Evolutionary conservation across 2,797 vertebrate genomes (phyloP).

Genomic region (Molossus alvarezi): DNA sequence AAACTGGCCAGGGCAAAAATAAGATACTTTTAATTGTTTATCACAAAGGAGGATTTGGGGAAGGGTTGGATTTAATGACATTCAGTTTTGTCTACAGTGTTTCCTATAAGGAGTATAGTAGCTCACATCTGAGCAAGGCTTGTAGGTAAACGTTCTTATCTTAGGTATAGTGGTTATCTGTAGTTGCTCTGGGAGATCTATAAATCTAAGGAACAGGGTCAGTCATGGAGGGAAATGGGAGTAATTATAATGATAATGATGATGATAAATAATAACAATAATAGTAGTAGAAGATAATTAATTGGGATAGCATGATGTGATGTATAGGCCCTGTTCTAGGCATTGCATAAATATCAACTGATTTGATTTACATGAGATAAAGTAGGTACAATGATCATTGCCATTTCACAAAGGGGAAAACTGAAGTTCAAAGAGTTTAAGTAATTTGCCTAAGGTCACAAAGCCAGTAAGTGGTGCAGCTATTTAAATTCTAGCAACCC

Average conservation of each 20-base stretch:
- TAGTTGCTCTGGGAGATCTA: background rate
- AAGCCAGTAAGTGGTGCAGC: background rate
- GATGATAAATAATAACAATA: background rate
- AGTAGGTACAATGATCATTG: background rate
- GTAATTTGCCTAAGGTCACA: background rate
- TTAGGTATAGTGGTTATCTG: background rate
- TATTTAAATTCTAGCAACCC: conserved; percentile 8
- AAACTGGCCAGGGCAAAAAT: background rate
- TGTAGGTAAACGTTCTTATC: background rate
- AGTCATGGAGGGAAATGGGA: background rate
- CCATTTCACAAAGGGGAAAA: conserved; percentile 52
- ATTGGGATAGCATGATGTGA: too few relatives aligned
- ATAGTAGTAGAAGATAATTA: background rate
- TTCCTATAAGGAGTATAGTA: background rate
- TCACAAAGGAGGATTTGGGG: background rate
- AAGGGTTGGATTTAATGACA: background rate
- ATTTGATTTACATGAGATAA: conserved; percentile 34
- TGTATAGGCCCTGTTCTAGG: background rate
- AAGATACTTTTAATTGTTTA: background rate
- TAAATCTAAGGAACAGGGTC: background rate
- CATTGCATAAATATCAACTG: conserved; percentile 31
- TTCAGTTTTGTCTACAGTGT: background rate
- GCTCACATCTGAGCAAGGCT: background rate
- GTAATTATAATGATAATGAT: background rate
- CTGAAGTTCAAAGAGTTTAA: background rate